phyloP scores from a whole-genome alignment of 1,140 invertebrate species.

The Drosophila lacteicornis region DNA sequence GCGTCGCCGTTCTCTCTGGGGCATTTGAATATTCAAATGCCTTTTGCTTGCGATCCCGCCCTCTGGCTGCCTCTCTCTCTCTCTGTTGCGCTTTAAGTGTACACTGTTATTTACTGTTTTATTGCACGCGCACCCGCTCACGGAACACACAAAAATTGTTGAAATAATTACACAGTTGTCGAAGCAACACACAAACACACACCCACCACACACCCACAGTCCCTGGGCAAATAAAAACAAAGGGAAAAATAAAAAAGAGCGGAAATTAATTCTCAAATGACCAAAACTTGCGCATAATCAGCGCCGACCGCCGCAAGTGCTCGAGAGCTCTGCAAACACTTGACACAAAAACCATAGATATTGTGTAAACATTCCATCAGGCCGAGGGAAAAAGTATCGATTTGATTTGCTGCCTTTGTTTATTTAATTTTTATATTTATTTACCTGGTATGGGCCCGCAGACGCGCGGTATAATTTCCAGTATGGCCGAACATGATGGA shows the following conservation, averaged over 20 bases:
- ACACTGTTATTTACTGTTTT: constrained; percentile 79
- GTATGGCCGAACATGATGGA: constrained; percentile 93
- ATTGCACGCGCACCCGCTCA: constrained; percentile 65
- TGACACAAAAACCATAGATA: constrained; percentile 42
- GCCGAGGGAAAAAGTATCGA: constrained; percentile 12
- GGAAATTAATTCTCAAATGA: constrained; percentile 78
- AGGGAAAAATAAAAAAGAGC: constrained; percentile 27
- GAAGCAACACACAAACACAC: constrained; percentile 27
- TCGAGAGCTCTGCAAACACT: constrained; percentile 46
- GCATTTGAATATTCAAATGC: constrained; percentile 81
- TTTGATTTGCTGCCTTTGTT: constrained; percentile 20
- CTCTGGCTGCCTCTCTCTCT: background rate
- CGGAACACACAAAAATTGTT: constrained; percentile 65
- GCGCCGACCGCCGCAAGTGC: constrained; percentile 19
- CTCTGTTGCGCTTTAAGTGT: constrained; percentile 76
- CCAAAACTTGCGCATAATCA: constrained; percentile 57
- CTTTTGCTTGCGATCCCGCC: constrained; percentile 38
- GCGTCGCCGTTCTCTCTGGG: constrained; percentile 64
- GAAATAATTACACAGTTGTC: constrained; percentile 80
- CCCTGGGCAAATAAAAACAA: constrained; percentile 39
- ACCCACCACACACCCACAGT: constrained; percentile 2
- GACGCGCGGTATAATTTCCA: constrained; percentile 94
- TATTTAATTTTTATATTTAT: constrained; percentile 51
- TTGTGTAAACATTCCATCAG: constrained; percentile 39
- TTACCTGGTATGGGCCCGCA: constrained; percentile 95